These are phyloP conservation scores for Pyrrhia umbra DNA, from an alignment of 2,888 invertebrate genomes.

Conservation along the genomic window DNA sequence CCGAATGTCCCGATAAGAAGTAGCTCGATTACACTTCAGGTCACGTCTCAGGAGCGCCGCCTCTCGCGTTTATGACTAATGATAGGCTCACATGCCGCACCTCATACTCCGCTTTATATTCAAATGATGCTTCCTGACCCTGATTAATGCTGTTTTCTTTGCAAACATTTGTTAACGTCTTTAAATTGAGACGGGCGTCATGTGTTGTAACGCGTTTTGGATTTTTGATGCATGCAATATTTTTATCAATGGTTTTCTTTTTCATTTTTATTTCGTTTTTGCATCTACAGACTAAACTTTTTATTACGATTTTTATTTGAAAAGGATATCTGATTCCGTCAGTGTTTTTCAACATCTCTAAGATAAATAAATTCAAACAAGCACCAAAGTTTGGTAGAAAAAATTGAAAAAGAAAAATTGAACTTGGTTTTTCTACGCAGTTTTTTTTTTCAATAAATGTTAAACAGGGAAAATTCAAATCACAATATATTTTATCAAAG, in stretches of 20 bases:
- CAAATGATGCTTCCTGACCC: conserved; percentile 88
- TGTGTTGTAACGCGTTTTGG: conserved; percentile 54
- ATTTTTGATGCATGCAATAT: conserved; percentile 7
- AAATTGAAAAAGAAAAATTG: not conserved
- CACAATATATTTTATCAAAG: conserved; percentile 25
- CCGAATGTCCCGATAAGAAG: conserved; percentile 71
- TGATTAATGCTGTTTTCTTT: conserved; percentile 89
- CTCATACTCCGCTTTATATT: conserved; percentile 85
- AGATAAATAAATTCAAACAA: conserved; percentile 21
- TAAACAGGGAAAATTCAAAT: conserved; percentile 14
- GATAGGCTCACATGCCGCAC: conserved; percentile 86
- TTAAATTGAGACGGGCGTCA: conserved; percentile 70
- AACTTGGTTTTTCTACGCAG: not conserved
- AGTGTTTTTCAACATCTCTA: conserved; percentile 3
- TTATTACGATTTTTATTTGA: not conserved
- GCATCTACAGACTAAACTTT: not conserved
- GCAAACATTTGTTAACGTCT: conserved; percentile 82
- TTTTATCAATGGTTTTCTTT: not conserved
- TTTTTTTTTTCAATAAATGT: not conserved
- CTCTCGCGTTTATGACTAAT: conserved; percentile 88
- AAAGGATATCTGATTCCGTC: not conserved
- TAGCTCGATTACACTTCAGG: conserved; percentile 72
- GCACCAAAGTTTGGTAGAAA: conserved; percentile 6
- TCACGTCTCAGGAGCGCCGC: conserved; percentile 79
- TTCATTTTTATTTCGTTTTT: not conserved